Evolutionary conservation across 2,888 invertebrate genomes (phyloP).

Genomic region (Tipula confusa): DNA sequence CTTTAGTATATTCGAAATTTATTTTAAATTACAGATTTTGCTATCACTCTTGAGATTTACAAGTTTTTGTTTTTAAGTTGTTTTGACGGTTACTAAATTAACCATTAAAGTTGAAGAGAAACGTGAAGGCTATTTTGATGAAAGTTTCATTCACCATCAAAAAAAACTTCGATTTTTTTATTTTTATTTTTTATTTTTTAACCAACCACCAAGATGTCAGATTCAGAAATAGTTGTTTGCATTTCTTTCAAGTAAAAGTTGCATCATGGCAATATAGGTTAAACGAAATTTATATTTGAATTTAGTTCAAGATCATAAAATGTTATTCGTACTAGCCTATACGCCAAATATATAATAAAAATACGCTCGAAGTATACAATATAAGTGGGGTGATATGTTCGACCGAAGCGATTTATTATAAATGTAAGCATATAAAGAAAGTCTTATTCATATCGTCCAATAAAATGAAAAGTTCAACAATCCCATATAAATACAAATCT

Average conservation of each 20-base stretch:
- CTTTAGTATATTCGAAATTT: neutral
- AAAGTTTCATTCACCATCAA: neutral
- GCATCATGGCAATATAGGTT: neutral
- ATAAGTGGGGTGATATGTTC: neutral
- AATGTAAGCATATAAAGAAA: neutral
- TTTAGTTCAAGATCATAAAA: neutral
- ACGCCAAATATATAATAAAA: no score
- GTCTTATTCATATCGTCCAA: neutral
- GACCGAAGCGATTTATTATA: no score
- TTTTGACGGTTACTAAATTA: neutral
- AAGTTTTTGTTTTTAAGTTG: neutral
- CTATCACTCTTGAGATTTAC: neutral
- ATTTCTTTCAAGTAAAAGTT: neutral
- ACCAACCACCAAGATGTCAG: neutral
- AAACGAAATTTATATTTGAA: neutral
- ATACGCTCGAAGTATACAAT: no score
- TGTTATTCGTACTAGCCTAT: neutral
- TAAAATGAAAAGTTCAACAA: slow-evolving; percentile 7
- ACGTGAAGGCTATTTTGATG: neutral
- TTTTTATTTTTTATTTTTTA: neutral
- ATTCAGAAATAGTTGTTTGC: neutral
- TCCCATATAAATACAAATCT: neutral
- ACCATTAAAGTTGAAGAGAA: neutral
- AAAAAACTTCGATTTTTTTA: neutral
- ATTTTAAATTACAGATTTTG: neutral